These are phyloP conservation scores for Colinus virginianus DNA, from an alignment of 2,113 vertebrate species.

Conservation along the genomic window DNA sequence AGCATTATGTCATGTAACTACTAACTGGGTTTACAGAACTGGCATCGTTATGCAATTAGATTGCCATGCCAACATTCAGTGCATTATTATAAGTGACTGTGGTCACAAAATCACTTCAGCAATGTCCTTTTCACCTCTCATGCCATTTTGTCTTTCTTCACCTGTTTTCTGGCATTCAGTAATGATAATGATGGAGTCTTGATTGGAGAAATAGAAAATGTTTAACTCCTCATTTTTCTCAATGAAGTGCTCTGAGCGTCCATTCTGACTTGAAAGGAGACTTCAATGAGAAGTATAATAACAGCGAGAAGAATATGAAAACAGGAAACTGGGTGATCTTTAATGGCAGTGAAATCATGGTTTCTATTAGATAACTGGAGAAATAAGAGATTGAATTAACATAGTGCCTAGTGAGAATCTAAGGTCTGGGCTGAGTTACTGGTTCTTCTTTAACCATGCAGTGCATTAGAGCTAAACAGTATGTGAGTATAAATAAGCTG, in stretches of 20 bases:
- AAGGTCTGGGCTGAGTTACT: background rate
- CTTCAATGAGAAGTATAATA: conserved; percentile 10
- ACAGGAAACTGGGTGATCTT: background rate
- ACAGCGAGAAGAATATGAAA: conserved; percentile 8
- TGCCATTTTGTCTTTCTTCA: conserved; percentile 24
- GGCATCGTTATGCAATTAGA: conserved; percentile 1
- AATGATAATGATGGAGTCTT: conserved; percentile 64
- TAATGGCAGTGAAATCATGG: background rate
- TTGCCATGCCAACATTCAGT: background rate
- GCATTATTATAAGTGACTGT: background rate
- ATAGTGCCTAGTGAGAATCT: background rate
- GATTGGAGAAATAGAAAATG: conserved; percentile 58
- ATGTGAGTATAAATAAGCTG: background rate
- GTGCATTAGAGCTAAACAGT: background rate
- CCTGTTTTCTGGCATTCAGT: background rate
- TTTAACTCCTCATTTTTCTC: conserved; percentile 72
- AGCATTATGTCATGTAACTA: background rate
- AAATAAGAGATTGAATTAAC: conserved; percentile 37
- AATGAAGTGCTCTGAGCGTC: conserved; percentile 34
- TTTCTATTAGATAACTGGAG: background rate
- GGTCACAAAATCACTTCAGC: background rate
- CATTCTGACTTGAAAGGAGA: background rate
- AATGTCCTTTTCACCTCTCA: conserved; percentile 23
- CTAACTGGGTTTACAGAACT: conserved; percentile 2
- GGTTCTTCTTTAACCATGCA: background rate